Evolutionary conservation across 92 coral and sea anemone species (phyloP).

Genomic region (Palythoa heliodiscus): DNA sequence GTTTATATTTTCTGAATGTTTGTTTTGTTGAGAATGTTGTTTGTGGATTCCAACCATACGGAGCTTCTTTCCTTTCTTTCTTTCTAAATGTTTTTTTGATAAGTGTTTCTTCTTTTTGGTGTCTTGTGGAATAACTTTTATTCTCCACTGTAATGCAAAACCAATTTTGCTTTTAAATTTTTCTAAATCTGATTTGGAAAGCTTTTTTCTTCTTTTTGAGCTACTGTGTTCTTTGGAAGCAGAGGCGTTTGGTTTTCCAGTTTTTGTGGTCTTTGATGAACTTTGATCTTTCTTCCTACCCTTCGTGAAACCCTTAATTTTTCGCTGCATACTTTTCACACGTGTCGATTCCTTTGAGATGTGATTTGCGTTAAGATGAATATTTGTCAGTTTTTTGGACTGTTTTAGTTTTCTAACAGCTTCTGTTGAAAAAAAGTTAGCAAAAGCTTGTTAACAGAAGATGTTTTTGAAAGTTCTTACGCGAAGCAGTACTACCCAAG

Average conservation of each 20-base stretch:
- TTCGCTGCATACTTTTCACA: neutral
- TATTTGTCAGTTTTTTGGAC: neutral
- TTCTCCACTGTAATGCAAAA: conserved; percentile 1
- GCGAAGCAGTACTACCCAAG: neutral
- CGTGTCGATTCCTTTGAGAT: neutral
- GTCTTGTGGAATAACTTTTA: conserved; percentile 30
- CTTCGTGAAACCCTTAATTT: conserved; percentile 14
- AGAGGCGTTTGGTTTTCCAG: conserved; percentile 9
- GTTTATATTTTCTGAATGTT: neutral
- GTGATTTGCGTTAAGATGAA: neutral
- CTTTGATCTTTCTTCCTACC: neutral
- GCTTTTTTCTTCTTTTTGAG: neutral
- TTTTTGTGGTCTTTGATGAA: conserved; percentile 43
- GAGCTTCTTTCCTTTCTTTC: neutral
- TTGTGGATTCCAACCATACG: neutral
- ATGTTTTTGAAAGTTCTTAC: neutral
- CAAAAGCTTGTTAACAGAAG: neutral
- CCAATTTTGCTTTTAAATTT: conserved; percentile 17
- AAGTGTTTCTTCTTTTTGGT: neutral
- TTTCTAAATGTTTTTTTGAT: neutral
- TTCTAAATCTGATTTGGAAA: conserved; percentile 32
- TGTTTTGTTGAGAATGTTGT: neutral
- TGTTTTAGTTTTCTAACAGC: conserved; percentile 37
- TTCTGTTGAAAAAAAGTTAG: conserved; percentile 20
- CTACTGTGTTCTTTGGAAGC: neutral